Base-by-base conservation (phyloP, 92 coral and sea anemone genomes). In the Paragorgia papillata region DNA sequence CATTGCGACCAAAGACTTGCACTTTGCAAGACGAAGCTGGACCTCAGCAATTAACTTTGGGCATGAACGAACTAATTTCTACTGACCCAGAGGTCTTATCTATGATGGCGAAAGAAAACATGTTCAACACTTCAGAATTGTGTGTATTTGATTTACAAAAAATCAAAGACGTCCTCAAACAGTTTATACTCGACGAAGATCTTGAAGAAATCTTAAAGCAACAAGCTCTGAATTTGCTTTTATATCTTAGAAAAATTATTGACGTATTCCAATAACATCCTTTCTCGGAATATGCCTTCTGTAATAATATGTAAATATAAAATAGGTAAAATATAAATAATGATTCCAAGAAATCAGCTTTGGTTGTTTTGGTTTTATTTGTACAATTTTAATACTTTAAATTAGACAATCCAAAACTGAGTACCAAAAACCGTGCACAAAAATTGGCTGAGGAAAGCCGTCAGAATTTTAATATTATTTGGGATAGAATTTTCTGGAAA, bases 141-240 rank as follows among this genome's bases (percentile, higher is more conserved):
- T 70, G 77, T 29, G 30, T 50, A 10, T 70, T 50, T 33, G 77
- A 70, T 29, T 29, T 70, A 25, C 12, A 20, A 27, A 70, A 70
- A 53, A 54, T 70, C 46, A 49, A 29, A 32, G 77, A 70, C 3
- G 77, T 70, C 0, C 46, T 70, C 13, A 40, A 33, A 35, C 24
- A 70, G 1, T 70, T 70, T 70, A 24, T 29, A 18, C 20, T n/a
- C 13, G 31, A 70, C 25, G 61, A 54, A 1, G 77, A 70, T 53
- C 20, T 70, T 17, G 48, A 70, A 6, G 29, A 31, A 10, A 20
- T 3, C 1, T 46, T 70, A 32, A 54, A 70, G 39, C 4, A 32
- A 15, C 14, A 48, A 4, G 22, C 28, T 28, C 3, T 28, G 9
- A 28, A 4, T 24, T 34, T 70, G 62, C 17, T 31, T 9, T 22